Percentiles rank a stretch among this genome's conserved stretches.
Conservation (phyloP, 2,888 invertebrate species). For the Cotesia congregata region DNA sequence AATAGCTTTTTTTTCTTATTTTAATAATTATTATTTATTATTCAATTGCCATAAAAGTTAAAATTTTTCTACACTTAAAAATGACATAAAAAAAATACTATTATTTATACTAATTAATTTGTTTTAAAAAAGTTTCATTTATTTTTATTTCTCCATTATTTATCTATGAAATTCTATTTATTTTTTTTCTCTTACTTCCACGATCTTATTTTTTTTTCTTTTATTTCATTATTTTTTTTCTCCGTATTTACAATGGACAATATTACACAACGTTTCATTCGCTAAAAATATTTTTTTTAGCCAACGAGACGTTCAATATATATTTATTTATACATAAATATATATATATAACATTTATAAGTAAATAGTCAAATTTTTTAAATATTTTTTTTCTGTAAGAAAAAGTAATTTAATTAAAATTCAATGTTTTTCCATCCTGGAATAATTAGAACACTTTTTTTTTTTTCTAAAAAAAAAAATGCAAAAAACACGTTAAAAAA, state of each 20-base stretch:
- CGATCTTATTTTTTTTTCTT: constrained; percentile 28
- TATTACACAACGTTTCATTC: constrained; percentile 41
- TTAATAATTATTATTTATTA: neutral
- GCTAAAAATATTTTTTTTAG: constrained; percentile 42
- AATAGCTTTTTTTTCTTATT: neutral
- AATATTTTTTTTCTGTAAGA: neutral
- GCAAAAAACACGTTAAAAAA: neutral
- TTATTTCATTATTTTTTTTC: constrained; percentile 41
- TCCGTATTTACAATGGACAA: constrained; percentile 37
- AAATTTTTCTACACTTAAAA: neutral
- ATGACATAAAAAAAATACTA: constrained; percentile 1
- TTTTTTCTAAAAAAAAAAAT: neutral
- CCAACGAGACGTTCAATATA: constrained; percentile 39
- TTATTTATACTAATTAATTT: constrained; percentile 1
- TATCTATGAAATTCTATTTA: constrained; percentile 17
- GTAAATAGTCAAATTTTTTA: constrained; percentile 3
- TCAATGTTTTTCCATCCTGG: neutral
- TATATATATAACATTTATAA: constrained; percentile 27
- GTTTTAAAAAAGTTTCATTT: neutral
- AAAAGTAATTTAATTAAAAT: constrained; percentile 6
- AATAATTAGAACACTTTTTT: neutral
- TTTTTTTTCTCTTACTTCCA: constrained; percentile 30
- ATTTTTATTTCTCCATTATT: neutral
- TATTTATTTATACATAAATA: constrained; percentile 35
- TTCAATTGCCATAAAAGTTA: neutral